Conservation (phyloP, 53 echinoderm and acorn worm genomes). For the Holothuria leucospilota region DNA sequence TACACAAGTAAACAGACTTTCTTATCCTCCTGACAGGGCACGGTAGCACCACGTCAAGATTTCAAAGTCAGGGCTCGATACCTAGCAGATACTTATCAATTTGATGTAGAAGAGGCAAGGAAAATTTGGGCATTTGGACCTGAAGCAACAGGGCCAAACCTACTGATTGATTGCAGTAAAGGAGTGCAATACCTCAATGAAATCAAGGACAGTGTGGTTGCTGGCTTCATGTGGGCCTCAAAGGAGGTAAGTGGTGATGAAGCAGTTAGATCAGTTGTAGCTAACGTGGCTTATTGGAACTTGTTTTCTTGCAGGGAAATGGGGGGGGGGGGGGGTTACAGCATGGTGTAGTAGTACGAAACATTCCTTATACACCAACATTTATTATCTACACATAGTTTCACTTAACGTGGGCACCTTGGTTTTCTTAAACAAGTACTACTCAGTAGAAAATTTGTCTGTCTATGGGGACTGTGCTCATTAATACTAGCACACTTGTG, state of each 20-base stretch:
- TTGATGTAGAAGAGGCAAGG: constrained; percentile 76
- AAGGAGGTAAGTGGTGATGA: constrained; percentile 74
- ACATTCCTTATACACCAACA: no score
- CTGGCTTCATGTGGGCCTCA: constrained; percentile 95
- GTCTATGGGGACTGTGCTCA: no score
- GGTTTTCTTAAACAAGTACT: no score
- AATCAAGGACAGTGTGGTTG: constrained; percentile 96
- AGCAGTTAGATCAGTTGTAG: background rate
- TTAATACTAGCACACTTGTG: no score
- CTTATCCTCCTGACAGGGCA: constrained; percentile 65
- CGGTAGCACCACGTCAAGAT: constrained; percentile 71
- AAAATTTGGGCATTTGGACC: constrained; percentile 99
- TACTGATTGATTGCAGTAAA: constrained; percentile 84
- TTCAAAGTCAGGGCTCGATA: constrained; percentile 72
- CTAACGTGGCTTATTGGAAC: background rate
- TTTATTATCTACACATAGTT: no score
- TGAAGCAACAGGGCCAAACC: constrained; percentile 87
- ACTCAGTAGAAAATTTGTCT: no score
- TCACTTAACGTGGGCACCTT: no score
- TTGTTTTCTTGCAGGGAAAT: no score
- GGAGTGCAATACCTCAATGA: constrained; percentile 97
- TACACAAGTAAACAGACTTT: background rate
- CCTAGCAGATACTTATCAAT: constrained; percentile 77
- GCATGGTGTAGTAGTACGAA: no score
- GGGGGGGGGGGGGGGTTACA: no score